Evolutionary conservation across 35 echinoderm and acorn worm species (phyloP).

Genomic region (Heliocidaris tuberculata): DNA sequence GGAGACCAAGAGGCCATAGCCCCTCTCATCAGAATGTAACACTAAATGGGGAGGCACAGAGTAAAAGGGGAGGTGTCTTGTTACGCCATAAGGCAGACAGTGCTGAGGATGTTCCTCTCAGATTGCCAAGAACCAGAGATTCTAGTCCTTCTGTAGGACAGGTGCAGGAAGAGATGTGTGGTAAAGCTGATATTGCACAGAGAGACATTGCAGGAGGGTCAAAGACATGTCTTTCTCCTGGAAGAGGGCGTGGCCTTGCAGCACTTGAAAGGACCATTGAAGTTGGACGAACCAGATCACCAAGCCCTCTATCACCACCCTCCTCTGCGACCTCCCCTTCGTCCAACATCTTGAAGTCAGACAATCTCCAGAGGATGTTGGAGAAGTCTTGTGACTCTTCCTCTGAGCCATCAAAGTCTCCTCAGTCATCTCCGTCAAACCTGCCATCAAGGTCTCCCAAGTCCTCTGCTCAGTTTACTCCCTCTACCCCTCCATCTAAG

Average conservation of each 20-base stretch:
- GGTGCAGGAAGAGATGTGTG: not conserved
- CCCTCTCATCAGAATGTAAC: not conserved
- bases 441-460: not conserved
- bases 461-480: not conserved
- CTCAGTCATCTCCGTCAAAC: not conserved
- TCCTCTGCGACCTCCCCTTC: not conserved
- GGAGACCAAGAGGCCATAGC: not conserved
- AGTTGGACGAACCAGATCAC: slow-evolving; percentile 16
- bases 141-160: not conserved
- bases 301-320: not conserved
- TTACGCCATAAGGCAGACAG: not conserved
- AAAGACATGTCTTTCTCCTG: not conserved
- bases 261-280: not conserved
- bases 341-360: not conserved
- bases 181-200: not conserved
- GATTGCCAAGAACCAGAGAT: not conserved
- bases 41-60: not conserved
- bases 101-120: not conserved
- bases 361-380: not conserved
- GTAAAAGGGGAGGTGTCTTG: not conserved
- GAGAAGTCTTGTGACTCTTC: not conserved
- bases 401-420: not conserved
- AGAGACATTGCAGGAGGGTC: not conserved
- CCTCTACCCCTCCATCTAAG: not conserved
- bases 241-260: slow-evolving; percentile 18